Conservation (phyloP, 1,140 invertebrate species). For the Cyclargus thomasi region DNA sequence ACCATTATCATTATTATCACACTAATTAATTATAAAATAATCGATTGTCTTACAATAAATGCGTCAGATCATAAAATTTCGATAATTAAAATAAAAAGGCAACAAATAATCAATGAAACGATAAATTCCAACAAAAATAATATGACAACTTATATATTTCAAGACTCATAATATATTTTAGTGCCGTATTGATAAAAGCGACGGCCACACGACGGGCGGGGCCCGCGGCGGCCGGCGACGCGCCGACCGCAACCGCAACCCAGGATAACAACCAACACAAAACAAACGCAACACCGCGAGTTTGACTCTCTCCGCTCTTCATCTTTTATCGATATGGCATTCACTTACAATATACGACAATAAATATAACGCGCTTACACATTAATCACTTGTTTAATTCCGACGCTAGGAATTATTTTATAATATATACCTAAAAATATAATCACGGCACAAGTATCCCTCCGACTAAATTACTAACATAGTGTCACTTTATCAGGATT, state of each 20-base stretch:
- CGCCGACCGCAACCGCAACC: slow-evolving; percentile 22
- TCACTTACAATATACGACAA: slow-evolving; percentile 73
- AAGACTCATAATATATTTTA: slow-evolving; percentile 47
- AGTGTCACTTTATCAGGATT: slow-evolving; percentile 75
- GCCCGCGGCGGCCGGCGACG: slow-evolving; percentile 19
- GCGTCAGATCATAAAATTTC: slow-evolving; percentile 75
- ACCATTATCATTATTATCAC: slow-evolving; percentile 74
- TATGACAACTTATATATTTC: slow-evolving; percentile 69
- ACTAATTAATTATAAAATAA: slow-evolving; percentile 75
- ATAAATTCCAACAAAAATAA: slow-evolving; percentile 72
- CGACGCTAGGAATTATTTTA: slow-evolving; percentile 75
- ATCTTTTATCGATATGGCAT: slow-evolving; percentile 76
- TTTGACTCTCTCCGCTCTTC: slow-evolving; percentile 71
- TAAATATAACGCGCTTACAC: slow-evolving; percentile 76
- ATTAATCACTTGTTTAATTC: slow-evolving; percentile 75
- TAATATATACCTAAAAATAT: slow-evolving; percentile 76
- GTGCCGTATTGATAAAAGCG: slow-evolving; percentile 75
- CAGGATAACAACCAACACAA: slow-evolving; percentile 55
- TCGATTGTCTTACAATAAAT: slow-evolving; percentile 75
- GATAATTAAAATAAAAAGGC: slow-evolving; percentile 67
- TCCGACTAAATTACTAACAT: slow-evolving; percentile 75
- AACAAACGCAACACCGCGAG: slow-evolving; percentile 58
- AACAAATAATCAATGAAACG: slow-evolving; percentile 72
- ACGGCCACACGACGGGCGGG: slow-evolving; percentile 38
- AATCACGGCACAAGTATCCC: slow-evolving; percentile 76